Evolutionary conservation across 2,797 vertebrate genomes (phyloP).

Genomic region (Chelmon rostratus): DNA sequence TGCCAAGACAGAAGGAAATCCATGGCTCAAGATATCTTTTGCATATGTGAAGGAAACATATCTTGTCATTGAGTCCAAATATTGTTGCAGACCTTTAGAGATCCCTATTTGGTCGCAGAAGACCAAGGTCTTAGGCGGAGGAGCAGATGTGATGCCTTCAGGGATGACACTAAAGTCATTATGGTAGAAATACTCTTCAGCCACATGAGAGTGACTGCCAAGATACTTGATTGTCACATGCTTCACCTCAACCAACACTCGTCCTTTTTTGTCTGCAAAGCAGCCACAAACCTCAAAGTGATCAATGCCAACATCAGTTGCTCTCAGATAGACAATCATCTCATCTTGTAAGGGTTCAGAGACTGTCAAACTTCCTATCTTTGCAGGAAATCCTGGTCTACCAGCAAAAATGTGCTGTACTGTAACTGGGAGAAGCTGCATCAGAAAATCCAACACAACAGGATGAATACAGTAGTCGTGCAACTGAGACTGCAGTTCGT

Average conservation of each 20-base stretch:
- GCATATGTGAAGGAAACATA: constrained; percentile 56
- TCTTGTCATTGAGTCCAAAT: constrained; percentile 79
- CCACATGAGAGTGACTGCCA: constrained; percentile 70
- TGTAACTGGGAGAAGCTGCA: constrained; percentile 86
- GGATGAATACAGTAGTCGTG: constrained; percentile 89
- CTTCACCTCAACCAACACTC: constrained; percentile 87
- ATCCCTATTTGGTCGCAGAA: constrained; percentile 87
- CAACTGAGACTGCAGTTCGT: constrained; percentile 79
- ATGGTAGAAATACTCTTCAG: constrained; percentile 87
- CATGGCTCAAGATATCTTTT: constrained; percentile 66
- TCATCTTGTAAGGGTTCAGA: constrained; percentile 87
- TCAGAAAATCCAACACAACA: constrained; percentile 88
- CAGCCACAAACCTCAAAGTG: constrained; percentile 88
- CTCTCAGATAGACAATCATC: constrained; percentile 90
- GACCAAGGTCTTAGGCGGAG: constrained; percentile 80
- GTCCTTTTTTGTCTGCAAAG: constrained; percentile 86
- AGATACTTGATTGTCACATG: constrained; percentile 83
- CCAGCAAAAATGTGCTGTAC: constrained; percentile 66
- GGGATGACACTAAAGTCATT: constrained; percentile 80
- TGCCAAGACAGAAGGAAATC: constrained; percentile 68
- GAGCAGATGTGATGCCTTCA: constrained; percentile 22
- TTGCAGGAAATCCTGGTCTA: constrained; percentile 84
- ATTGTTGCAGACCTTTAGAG: constrained; percentile 76
- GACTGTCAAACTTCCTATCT: constrained; percentile 87
- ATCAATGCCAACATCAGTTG: constrained; percentile 73